Evolutionary conservation across 2,797 vertebrate species (phyloP), one percentile per base, ranked within the genome.

Genomic region (Apogon hyalosoma): DNA sequence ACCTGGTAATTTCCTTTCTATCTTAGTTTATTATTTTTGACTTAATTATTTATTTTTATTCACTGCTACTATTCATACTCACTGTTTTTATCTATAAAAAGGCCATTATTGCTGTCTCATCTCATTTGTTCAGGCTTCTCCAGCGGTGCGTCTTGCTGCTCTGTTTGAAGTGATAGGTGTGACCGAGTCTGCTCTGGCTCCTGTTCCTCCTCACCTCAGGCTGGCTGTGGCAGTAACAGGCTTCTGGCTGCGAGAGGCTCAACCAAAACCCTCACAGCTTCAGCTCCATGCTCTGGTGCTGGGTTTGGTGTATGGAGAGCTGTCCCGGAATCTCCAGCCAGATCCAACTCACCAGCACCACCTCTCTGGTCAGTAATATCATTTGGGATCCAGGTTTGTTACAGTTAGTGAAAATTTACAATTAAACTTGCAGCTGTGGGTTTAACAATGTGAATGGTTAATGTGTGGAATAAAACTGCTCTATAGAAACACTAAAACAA

Each of bases 231-330:
- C 95, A 61, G 93, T 95, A 54, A 96, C 93, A 0, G 93, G 89
- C 80, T 97, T 94, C 78, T 99, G 97, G 97, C 50, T 93, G 69
- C 63, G 53, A 66, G 84, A 88, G 62, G 87, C 92, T 11, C 90
- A 85, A 48, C 93, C 94, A 1, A 91, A 73, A 73, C 93, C 95
- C 10, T 92, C 92, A 6, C 73, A 86, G 51, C 85, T 60, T 10
- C 92, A 95, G 0, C 77, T 96, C 3, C 94, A 97, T 73, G 95
- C 96, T 72, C 79, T 99, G 51, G 72, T 98, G 63, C 86, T 99
- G 42, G 92, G 91, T 46, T 85, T 97, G 51, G 90, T 97, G 28
- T 90, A 87, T 55, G 96, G 94, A 72, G 96, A 98, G 77, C 62
- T 97, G 63, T 81, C 89, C 28, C 79, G 70, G 75, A 80, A 74